Evolutionary conservation across 2,888 invertebrate species (phyloP), one percentile per base, ranked within the genome.

Genomic region (Caenorhabditis parvicauda): DNA sequence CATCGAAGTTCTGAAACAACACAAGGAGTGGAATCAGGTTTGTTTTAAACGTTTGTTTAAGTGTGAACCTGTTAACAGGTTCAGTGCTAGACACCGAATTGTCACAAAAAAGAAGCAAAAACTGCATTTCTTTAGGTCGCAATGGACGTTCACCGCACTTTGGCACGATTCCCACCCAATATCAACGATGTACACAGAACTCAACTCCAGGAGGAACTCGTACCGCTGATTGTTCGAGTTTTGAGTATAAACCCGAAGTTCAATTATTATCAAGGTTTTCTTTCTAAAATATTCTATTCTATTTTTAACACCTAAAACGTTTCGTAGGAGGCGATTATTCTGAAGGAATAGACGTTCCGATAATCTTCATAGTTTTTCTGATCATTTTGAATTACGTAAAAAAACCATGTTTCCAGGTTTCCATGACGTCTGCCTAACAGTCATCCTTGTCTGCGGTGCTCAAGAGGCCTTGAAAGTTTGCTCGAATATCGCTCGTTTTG

Each of bases 181-280:
- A 81, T 79, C 27, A 52, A 64, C 1, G 76, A 81, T 35, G 59
- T 64, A 5, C 71, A 77, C 47, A 46, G 79, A 44, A 51, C 51
- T 22, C 42, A 50, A 6, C 56, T 79, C 7, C 77, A 76, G 46
- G 54, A 46, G 1, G 71, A 75, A 19, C 54, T 81, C 9, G 79
- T 73, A 35, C 79, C 78, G 4, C 46, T 81, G 12, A 79, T 81
- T 54, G 75, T 81, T 4, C 59, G 71, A 38, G 64, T 81, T 14
- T 56, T 81, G 22, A 61, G 61, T 29, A 62, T 68, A 19, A 72
- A 80, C 60, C 64, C 65, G 6, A 35, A 69, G 9, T 81, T 72
- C 54, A 67, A 70, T n/a, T 81, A 81, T 59, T 81, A 81, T 66
- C 81, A 81, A 64, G 81, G 78, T 75, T n/a, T n/a, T n/a, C n/a